These are phyloP conservation scores for Empis livida DNA, from an alignment of 2,888 invertebrate species.

Conservation along the genomic window DNA sequence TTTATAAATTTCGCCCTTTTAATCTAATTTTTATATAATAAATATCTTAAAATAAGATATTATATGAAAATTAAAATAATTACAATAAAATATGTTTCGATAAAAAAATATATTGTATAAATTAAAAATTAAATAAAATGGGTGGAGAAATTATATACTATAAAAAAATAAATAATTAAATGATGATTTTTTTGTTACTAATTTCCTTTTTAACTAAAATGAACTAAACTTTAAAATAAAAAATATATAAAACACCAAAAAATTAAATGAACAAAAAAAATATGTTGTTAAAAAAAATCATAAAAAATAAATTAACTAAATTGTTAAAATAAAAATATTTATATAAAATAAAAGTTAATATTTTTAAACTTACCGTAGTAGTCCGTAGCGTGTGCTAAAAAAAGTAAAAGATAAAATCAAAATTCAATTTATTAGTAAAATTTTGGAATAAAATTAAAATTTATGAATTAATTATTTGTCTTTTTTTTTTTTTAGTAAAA, in stretches of 20 bases:
- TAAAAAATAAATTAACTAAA: slow-evolving; percentile 1
- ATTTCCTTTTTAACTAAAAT: neutral
- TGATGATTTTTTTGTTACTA: neutral
- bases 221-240: slow-evolving; percentile 2
- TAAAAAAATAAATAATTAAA: slow-evolving; percentile 4
- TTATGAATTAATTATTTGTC: neutral
- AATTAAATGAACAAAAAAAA: slow-evolving; percentile 29
- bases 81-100: slow-evolving; percentile 10
- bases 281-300: slow-evolving; percentile 7
- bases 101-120: slow-evolving; percentile 2
- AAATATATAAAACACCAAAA: slow-evolving; percentile 7
- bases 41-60: neutral
- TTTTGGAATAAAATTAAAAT: neutral
- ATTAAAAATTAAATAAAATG: slow-evolving; percentile 5
- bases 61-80: neutral
- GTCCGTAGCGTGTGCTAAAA: slow-evolving; percentile 89
- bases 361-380: slow-evolving; percentile 91
- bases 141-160: slow-evolving; percentile 8
- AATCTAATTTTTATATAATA: too few species aligned
- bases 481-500: neutral
- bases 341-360: neutral
- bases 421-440: slow-evolving; percentile 5
- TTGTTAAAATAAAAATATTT: neutral
- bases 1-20: too few species aligned
- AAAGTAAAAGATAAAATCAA: slow-evolving; percentile 15